Evolutionary conservation across 2,888 invertebrate species (phyloP), one percentile per base, ranked within the genome.

Genomic region (Lymantria dispar): DNA sequence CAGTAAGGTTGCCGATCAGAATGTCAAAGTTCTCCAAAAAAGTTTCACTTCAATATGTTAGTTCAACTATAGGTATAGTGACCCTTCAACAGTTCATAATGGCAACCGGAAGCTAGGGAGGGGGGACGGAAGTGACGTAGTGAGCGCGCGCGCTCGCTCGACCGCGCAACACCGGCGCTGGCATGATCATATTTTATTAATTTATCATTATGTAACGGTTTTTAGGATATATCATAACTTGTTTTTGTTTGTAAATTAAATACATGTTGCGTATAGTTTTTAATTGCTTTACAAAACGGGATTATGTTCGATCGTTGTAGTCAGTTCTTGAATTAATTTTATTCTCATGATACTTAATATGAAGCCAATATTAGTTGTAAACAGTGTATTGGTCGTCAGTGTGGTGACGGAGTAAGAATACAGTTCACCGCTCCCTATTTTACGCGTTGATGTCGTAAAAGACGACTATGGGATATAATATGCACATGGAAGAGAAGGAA

Each of bases 121-220:
- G 64, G 64, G 70, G 62, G 56, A 52, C 72, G 80, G 82, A 80
- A 75, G 71, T 83, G 82, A 83, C 79, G 81, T 82, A 75, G 80
- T 50, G 62, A 73, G 72, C 69, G 80, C 83, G 78, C 64, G 76
- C 76, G 68, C 64, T 75, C 76, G 68, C 64, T 76, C 68, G 68
- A 66, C 72, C 82, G 77, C 74, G 75, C 76, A 78, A 78, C 81
- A 75, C 71, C 62, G 57, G 58, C 61, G 69, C 54, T 58, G 62
- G 45, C 60, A 64, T 59, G 57, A 56, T 67, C 68, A 71, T 67
- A 64, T 66, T 71, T 42, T 77, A 73, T 74, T 67, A 73, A 74
- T 78, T 69, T 66, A 75, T 75, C 66, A 69, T 62, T 60, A 48
- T 60, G 47, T 74, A 77, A 78, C 76, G 78, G 78, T 68, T 74